phyloP scores from a whole-genome alignment of 2,888 invertebrate genomes.

The Nemapogon koenigi region DNA sequence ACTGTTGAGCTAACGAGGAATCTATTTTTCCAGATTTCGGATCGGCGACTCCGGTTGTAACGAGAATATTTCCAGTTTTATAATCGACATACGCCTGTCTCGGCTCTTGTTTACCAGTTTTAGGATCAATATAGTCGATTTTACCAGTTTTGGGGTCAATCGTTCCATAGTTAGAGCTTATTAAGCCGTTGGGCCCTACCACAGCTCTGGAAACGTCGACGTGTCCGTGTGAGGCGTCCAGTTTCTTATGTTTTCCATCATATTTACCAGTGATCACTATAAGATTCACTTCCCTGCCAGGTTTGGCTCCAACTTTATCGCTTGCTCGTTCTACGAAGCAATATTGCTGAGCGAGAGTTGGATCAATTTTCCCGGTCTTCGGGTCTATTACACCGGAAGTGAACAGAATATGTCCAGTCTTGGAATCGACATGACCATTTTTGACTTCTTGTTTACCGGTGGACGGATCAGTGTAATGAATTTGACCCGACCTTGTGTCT shows the following conservation, averaged over 20 bases:
- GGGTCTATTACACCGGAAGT: slow-evolving; percentile 70
- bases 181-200: slow-evolving; percentile 60
- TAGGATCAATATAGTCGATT: slow-evolving; percentile 67
- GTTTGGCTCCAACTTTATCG: slow-evolving; percentile 51
- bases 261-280: slow-evolving; percentile 68
- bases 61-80: slow-evolving; percentile 71
- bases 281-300: slow-evolving; percentile 60
- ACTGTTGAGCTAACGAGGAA: slow-evolving; percentile 70
- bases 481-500: slow-evolving; percentile 70
- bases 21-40: slow-evolving; percentile 72
- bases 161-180: slow-evolving; percentile 69
- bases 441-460: slow-evolving; percentile 70
- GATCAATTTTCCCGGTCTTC: slow-evolving; percentile 70
- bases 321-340: slow-evolving; percentile 69
- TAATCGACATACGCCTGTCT: slow-evolving; percentile 74
- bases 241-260: slow-evolving; percentile 63
- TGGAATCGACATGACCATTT: slow-evolving; percentile 70
- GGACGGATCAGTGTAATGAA: slow-evolving; percentile 65
- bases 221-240: slow-evolving; percentile 50
- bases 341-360: slow-evolving; percentile 71
- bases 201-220: slow-evolving; percentile 67
- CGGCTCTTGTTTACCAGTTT: slow-evolving; percentile 69
- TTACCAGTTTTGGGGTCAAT: slow-evolving; percentile 71
- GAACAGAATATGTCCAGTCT: slow-evolving; percentile 70
- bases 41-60: slow-evolving; percentile 68